Percentiles rank a stretch among this genome's conserved stretches.
Evolutionary conservation across 2,113 vertebrate species (phyloP).

Genomic region (Cettia cetti): DNA sequence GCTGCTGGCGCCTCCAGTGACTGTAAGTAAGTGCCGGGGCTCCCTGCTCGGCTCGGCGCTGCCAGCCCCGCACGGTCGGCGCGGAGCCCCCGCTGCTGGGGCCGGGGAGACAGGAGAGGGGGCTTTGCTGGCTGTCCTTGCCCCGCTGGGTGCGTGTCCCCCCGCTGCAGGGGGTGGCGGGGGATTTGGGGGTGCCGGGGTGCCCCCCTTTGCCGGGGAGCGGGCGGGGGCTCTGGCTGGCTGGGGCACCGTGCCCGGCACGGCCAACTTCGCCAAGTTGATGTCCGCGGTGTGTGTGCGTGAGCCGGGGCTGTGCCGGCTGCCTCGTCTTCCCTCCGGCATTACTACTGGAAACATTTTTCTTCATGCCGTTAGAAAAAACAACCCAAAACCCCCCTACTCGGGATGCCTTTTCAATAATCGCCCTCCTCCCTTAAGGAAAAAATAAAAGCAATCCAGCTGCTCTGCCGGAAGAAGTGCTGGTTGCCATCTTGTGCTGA

Average conservation of each 20-base stretch:
- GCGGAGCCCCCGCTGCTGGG: not conserved
- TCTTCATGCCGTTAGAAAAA: not conserved
- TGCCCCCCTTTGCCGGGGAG: not conserved
- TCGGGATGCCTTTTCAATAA: not conserved
- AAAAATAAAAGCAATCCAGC: not conserved
- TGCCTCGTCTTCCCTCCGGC: not conserved
- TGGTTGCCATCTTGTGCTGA: conserved; percentile 73
- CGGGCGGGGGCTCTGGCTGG: not conserved
- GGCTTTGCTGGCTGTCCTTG: not conserved
- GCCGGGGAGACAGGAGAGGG: not conserved
- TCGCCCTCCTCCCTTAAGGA: not conserved
- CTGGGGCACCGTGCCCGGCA: not conserved
- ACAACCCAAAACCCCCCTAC: not conserved
- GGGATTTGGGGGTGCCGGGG: not conserved
- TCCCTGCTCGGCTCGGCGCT: not conserved
- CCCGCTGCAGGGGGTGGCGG: not conserved
- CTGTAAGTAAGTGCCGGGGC: not conserved
- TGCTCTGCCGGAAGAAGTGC: not conserved
- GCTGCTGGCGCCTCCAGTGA: conserved; percentile 9
- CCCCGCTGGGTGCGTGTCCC: not conserved
- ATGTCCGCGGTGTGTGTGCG: not conserved
- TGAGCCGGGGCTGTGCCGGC: not conserved
- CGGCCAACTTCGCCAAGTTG: conserved; percentile 64
- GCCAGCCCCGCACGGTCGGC: not conserved
- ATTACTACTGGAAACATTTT: not conserved